Percentiles rank a stretch among this genome's conserved stretches.
These are phyloP conservation scores for Plecturocebus donacophilus DNA, from an alignment of 2,113 vertebrate genomes.

Conservation along the genomic window DNA sequence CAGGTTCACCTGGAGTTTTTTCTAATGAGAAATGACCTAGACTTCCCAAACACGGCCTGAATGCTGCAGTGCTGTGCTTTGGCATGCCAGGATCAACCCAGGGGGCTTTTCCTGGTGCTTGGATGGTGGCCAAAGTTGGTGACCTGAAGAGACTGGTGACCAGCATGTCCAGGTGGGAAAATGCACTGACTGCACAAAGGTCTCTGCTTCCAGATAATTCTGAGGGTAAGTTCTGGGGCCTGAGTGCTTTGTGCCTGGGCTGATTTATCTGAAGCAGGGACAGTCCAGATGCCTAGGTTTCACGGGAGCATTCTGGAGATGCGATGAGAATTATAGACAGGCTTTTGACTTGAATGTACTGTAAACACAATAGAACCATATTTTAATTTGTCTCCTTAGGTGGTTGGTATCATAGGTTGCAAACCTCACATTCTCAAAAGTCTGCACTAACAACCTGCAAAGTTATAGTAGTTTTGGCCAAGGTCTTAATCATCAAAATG, in stretches of 20 bases:
- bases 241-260: not conserved
- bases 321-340: not conserved
- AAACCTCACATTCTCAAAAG: not conserved
- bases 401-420: not conserved
- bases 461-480: not conserved
- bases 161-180: not conserved
- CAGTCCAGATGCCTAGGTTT: too few species aligned
- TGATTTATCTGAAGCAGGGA: not conserved
- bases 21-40: not conserved
- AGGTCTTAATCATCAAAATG: not conserved
- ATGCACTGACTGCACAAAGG: fast-evolving
- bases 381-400: not conserved
- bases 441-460: not conserved
- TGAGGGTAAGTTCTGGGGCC: not conserved
- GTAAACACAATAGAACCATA: not conserved
- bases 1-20: not conserved
- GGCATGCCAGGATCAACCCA: not conserved
- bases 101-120: fast-evolving
- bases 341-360: not conserved
- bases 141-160: not conserved
- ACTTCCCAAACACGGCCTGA: not conserved
- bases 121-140: fast-evolving
- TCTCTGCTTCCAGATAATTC: not conserved
- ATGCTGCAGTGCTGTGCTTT: not conserved
- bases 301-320: not conserved